These are phyloP conservation scores for Myiopsitta monachus DNA, from an alignment of 2,113 vertebrate genomes.

Conservation along the genomic window DNA sequence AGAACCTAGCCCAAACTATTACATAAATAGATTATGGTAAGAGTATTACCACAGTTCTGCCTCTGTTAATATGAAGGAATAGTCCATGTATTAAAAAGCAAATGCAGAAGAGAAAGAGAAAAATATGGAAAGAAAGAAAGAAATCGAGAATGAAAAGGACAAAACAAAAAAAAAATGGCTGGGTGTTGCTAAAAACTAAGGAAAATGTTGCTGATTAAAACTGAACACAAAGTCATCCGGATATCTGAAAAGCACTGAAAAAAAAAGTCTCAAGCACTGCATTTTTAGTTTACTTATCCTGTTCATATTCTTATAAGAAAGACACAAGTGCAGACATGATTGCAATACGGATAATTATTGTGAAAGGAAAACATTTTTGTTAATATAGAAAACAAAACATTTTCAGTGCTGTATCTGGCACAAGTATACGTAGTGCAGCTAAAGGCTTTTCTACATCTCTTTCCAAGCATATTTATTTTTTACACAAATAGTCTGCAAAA, in stretches of 20 bases:
- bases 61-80: neutral
- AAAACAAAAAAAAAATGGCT: neutral
- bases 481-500: neutral
- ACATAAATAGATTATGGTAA: constrained; percentile 27
- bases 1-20: neutral
- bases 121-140: neutral
- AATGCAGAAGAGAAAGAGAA: neutral
- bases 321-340: neutral
- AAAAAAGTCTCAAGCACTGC: neutral
- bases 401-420: neutral
- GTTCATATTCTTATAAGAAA: neutral
- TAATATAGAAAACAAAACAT: neutral
- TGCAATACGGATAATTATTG: neutral
- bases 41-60: neutral
- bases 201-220: constrained; percentile 20
- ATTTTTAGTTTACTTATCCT: neutral
- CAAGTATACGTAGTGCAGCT: neutral
- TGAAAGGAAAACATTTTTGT: neutral
- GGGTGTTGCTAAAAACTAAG: neutral
- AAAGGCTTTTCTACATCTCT: neutral
- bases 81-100: neutral
- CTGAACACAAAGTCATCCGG: neutral
- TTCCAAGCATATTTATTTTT: neutral
- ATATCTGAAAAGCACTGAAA: constrained; percentile 10
- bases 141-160: neutral